Evolutionary conservation across 2,797 vertebrate species (phyloP).

Genomic region (Nyctibius grandis): DNA sequence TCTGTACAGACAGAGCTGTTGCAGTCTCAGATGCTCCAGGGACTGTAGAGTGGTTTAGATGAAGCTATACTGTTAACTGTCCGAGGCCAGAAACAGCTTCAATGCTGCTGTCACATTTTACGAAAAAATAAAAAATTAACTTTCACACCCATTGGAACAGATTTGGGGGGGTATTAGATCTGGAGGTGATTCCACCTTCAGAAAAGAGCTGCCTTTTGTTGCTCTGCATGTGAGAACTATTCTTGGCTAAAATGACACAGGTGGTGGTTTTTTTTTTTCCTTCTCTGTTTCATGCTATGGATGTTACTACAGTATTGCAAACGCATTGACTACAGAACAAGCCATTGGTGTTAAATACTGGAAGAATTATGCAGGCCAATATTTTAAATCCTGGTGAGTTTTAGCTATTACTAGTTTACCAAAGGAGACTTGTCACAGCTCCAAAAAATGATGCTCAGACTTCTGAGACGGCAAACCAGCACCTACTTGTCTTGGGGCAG

Average conservation of each 20-base stretch:
- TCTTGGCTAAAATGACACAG: background rate
- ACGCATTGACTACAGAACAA: background rate
- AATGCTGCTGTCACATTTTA: background rate
- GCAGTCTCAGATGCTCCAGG: background rate
- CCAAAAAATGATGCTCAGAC: background rate
- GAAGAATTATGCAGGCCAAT: background rate
- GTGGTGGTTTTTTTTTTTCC: accelerated
- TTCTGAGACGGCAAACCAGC: background rate
- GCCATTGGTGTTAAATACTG: background rate
- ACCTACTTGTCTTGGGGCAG: background rate
- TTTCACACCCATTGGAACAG: background rate
- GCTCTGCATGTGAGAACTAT: background rate
- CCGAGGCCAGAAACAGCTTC: background rate
- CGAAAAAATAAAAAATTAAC: background rate
- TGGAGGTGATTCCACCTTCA: background rate
- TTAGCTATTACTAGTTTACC: background rate
- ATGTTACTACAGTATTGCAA: background rate
- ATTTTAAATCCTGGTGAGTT: background rate
- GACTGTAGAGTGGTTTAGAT: background rate
- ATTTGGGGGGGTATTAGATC: background rate
- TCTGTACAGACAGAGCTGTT: background rate
- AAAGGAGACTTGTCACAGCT: background rate
- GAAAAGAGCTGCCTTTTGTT: background rate
- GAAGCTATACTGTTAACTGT: background rate
- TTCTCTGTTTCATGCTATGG: background rate